phyloP scores from a whole-genome alignment of 1,140 invertebrate species.

The Monomorium pharaonis region DNA sequence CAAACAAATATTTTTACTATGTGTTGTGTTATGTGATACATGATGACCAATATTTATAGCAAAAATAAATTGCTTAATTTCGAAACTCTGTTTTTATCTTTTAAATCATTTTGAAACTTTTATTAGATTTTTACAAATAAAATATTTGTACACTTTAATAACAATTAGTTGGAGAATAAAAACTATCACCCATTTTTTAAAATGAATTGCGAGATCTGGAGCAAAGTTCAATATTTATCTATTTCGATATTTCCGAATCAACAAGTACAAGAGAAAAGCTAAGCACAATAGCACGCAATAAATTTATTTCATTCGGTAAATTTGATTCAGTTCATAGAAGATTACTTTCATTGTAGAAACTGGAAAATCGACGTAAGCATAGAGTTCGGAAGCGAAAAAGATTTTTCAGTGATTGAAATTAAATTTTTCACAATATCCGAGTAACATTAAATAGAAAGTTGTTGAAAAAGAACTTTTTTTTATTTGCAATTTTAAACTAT shows the following conservation, averaged over 20 bases:
- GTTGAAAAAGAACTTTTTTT: neutral
- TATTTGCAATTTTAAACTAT: neutral
- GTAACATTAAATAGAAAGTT: neutral
- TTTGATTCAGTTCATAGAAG: neutral
- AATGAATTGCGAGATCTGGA: neutral
- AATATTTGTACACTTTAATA: neutral
- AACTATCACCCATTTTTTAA: neutral
- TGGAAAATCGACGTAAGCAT: neutral
- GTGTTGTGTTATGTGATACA: no score
- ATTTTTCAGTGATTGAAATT: neutral
- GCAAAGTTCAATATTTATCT: neutral
- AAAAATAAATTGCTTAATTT: neutral
- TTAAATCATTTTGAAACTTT: neutral
- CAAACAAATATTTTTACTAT: neutral
- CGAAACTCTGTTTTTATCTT: neutral
- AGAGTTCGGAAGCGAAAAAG: neutral
- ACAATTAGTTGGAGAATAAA: neutral
- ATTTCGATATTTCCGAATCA: slow-evolving; percentile 18
- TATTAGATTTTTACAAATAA: neutral
- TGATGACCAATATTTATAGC: neutral
- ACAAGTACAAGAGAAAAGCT: neutral
- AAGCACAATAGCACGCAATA: neutral
- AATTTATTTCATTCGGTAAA: neutral
- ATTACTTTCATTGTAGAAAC: neutral
- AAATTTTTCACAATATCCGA: neutral